A percentile compares a stretch with the other conserved stretches of the same genome.
Evolutionary conservation across 2,113 vertebrate genomes (phyloP).

Genomic region (Nycticebus coucang): DNA sequence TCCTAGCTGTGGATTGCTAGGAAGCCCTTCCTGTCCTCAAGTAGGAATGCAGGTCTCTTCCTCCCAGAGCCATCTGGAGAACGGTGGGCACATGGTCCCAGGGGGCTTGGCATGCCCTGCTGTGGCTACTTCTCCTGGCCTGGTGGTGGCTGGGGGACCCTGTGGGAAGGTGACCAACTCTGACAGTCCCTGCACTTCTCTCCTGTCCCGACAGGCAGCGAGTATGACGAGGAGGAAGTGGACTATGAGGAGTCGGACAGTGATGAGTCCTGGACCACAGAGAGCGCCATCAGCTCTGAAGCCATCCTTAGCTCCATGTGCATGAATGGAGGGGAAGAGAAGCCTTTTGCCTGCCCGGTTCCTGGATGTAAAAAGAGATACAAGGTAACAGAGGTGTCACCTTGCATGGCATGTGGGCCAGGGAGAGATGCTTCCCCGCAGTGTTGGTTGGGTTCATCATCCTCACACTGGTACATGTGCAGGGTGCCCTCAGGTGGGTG

Average conservation of each 20-base stretch:
- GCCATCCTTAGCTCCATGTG: slow-evolving; percentile 99
- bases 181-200: slow-evolving; percentile 55
- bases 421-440: not conserved
- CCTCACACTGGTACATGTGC: rapidly evolving
- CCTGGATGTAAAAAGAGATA: slow-evolving; percentile 99
- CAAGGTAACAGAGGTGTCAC: slow-evolving; percentile 87
- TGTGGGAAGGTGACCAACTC: not conserved
- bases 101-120: not conserved
- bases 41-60: too few species aligned
- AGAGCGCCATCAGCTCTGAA: slow-evolving; percentile 99
- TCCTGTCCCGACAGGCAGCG: slow-evolving; percentile 89
- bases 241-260: slow-evolving; percentile 99
- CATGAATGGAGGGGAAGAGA: slow-evolving; percentile 98
- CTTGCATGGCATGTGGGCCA: rapidly evolving
- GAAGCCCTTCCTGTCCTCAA: not conserved
- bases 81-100: rapidly evolving
- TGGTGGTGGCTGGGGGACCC: not conserved
- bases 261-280: slow-evolving; percentile 98
- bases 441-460: rapidly evolving
- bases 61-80: too few species aligned
- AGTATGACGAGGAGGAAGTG: slow-evolving; percentile 98
- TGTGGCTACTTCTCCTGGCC: not conserved
- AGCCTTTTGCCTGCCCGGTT: slow-evolving; percentile 98
- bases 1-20: rapidly evolving
- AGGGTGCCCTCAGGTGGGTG: too few species aligned